Evolutionary conservation across 2,888 invertebrate genomes (phyloP), one percentile per base, ranked within the genome.

Genomic region (Anodontia alba): DNA sequence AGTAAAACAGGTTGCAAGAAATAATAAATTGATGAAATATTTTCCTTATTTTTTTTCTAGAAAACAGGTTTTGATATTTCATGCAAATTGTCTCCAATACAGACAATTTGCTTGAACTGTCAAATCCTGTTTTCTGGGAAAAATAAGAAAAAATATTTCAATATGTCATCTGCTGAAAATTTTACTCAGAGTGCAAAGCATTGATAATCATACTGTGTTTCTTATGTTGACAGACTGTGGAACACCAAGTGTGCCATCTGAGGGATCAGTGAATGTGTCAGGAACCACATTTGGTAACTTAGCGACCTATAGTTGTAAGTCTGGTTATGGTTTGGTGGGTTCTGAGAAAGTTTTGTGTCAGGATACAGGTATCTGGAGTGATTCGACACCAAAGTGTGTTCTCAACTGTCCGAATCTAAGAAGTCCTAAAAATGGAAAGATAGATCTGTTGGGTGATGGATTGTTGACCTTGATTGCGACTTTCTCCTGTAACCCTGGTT

Each of bases 401-500:
- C 62, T 20, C 1, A 33, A 62, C 20, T 62, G 62, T 62, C 62
- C 62, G 10, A 62, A 3, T 17, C 62, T 62, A 17, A 1, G 1
- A 5, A 23, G 33, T 62, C 62, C 62, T 33, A 5, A 33, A 33
- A 31, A 62, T 33, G 62, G 62, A 2, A 15, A 5, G 20, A 17
- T 62, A 3, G 10, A 7, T 3, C 23, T 33, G 1, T 33, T 33
- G 12, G 20, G 10, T 3, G 33, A 7, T 20, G 1, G 1, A 33
- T 1, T 17, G 23, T 8, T 20, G 33, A 62, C 3, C 31, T 17
- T 33, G 29, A 49, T 31, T 17, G 70, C 26, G 49, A 70, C 49
- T 31, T 70, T 46, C 70, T 43, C 43, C 20, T 70, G 70, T 70
- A 49, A 43, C 70, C 31, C 20, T 46, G 70, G 70, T n/a, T 70